A percentile compares a stretch with the other conserved stretches of the same genome.
Evolutionary conservation across 2,113 vertebrate genomes (phyloP).

Genomic region (Porphyrio hochstetteri): DNA sequence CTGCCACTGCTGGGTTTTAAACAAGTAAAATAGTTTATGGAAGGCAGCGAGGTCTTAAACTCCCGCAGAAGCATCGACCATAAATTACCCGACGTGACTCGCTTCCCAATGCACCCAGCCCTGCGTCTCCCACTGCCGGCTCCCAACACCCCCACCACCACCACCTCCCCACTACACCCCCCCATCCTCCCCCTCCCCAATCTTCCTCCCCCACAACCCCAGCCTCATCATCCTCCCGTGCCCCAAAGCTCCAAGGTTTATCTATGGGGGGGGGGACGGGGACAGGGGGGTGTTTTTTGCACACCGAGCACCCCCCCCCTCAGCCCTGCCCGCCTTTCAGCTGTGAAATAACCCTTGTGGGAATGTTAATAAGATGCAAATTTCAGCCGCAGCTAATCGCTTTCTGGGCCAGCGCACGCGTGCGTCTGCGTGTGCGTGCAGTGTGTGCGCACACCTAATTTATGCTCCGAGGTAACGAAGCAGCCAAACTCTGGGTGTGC

Average conservation of each 20-base stretch:
- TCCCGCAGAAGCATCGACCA: neutral
- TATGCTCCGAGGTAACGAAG: neutral
- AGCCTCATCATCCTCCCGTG: neutral
- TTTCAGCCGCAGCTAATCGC: neutral
- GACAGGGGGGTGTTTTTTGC: no score
- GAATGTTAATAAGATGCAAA: neutral
- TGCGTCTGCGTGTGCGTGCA: accelerated
- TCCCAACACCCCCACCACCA: neutral
- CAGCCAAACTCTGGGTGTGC: neutral
- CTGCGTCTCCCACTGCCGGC: neutral
- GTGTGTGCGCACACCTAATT: neutral
- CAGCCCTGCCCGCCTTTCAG: neutral
- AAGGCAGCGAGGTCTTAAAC: neutral
- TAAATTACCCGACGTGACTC: constrained; percentile 22
- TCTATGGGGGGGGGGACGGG: neutral
- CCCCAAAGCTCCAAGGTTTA: neutral
- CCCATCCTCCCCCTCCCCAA: neutral
- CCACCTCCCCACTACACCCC: no score
- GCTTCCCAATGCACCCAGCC: neutral
- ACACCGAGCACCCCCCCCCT: neutral
- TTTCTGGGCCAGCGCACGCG: neutral
- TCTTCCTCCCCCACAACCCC: neutral
- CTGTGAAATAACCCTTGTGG: neutral
- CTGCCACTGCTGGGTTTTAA: neutral
- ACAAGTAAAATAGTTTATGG: neutral